Conservation (phyloP, 2,888 invertebrate genomes). For the Empis livida region DNA sequence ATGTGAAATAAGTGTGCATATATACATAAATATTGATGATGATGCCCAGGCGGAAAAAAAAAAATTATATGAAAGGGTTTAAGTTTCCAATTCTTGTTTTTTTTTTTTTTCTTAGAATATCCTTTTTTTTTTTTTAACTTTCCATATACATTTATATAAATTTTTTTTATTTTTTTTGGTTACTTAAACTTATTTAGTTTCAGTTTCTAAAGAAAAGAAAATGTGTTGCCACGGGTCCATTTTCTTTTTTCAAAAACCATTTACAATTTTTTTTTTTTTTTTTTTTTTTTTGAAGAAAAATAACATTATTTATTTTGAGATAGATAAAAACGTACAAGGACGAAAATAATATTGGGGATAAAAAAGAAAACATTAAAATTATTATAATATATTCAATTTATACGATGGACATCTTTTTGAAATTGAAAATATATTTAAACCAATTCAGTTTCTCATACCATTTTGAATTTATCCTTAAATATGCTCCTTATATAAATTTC, state of each 20-base stretch:
- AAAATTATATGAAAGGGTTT: constrained; percentile 5
- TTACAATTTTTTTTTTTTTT: no score
- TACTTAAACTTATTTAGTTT: not conserved
- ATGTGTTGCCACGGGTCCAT: constrained; percentile 3
- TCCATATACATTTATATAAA: not conserved
- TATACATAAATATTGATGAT: constrained; percentile 5
- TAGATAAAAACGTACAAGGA: no score
- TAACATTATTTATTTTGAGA: not conserved
- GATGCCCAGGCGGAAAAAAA: constrained; percentile 1
- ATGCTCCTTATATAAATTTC: no score
- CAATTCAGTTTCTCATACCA: no score
- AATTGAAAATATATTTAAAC: no score
- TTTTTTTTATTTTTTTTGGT: not conserved
- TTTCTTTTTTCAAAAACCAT: not conserved
- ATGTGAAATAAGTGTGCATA: not conserved
- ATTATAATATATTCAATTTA: no score
- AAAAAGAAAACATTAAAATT: no score
- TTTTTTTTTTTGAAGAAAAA: not conserved
- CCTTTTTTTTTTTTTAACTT: not conserved
- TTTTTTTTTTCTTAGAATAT: not conserved
- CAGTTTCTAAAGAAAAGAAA: not conserved
- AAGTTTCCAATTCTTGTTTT: constrained; percentile 6
- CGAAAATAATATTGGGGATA: no score
- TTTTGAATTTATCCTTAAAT: no score
- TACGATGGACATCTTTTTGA: no score